Evolutionary conservation across 1,140 invertebrate species (phyloP), one percentile per base, ranked within the genome.

Genomic region (Chymomyza costata): DNA sequence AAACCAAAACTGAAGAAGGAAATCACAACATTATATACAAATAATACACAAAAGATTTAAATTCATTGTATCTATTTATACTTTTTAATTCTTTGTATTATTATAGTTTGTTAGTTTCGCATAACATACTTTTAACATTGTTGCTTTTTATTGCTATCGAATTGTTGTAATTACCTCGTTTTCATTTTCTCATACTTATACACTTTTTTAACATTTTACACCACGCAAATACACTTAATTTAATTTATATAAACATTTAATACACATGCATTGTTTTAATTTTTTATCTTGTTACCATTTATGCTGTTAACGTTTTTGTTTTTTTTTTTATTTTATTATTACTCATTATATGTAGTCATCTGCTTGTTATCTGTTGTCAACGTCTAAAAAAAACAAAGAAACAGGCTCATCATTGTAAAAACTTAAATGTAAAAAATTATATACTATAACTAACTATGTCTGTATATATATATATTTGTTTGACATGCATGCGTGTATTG

Each of bases 21-120:
- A 37, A 43, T 8, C n/a, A n/a, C n/a, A n/a, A n/a, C n/a, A n/a
- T n/a, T n/a, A n/a, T n/a, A n/a, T n/a, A n/a, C n/a, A n/a, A n/a
- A n/a, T n/a, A n/a, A n/a, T n/a, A n/a, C n/a, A n/a, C n/a, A n/a
- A n/a, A n/a, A n/a, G n/a, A n/a, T 2, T 25, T 25, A 25, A 11
- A 6, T 54, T 39, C 18, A 49, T 44, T 15, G 68, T 65, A 48
- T 63, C 70, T 76, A 76, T 76, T 76, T 78, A 76, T 76, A 76
- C 78, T 78, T 76, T 76, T 65, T 76, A 71, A 78, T 25, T 76
- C 66, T 76, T 76, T 76, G 70, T 76, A 76, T 76, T 78, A 78
- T 76, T 78, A 62, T 78, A 76, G 73, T 76, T 76, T 68, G 58
- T 76, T 76, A 76, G 71, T 74, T 78, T 76, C 63, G 66, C 71